These are phyloP conservation scores for Petrosia ficiformis DNA, from an alignment of 37 sponge, comb jelly and placozoan species.

Conservation along the genomic window DNA sequence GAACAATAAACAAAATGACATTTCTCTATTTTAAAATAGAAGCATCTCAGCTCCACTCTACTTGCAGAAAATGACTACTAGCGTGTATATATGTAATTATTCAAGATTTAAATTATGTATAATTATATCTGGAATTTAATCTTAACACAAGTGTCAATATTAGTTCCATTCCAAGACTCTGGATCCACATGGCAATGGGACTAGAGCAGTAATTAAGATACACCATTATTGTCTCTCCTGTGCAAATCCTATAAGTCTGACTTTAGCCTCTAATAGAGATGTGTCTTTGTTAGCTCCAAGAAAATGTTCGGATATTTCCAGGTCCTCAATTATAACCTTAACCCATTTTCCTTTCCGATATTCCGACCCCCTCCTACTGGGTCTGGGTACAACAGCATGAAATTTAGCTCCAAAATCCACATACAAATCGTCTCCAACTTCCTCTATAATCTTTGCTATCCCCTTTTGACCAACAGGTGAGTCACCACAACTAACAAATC, in stretches of 20 bases:
- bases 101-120: no score
- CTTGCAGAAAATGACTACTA: no score
- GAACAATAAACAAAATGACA: no score
- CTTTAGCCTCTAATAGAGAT: slow-evolving; percentile 57
- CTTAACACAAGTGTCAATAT: no score
- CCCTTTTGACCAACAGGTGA: slow-evolving; percentile 40
- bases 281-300: slow-evolving; percentile 43
- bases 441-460: slow-evolving; percentile 52
- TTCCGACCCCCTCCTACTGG: background rate
- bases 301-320: slow-evolving; percentile 58
- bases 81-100: no score
- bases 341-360: slow-evolving; percentile 29
- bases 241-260: slow-evolving; percentile 24
- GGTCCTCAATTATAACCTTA: slow-evolving; percentile 34
- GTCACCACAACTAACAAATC: slow-evolving; percentile 17
- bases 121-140: no score
- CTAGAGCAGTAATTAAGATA: no score
- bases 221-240: no score
- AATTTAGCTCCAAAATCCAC: slow-evolving; percentile 81
- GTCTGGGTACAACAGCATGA: slow-evolving; percentile 57
- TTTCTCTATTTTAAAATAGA: no score
- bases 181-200: no score
- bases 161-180: no score
- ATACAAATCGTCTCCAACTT: slow-evolving; percentile 47
- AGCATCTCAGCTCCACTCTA: no score